A percentile compares a stretch with the other conserved stretches of the same genome.
These are phyloP conservation scores for Miichthys miiuy DNA, from an alignment of 2,797 vertebrate species.

Conservation along the genomic window DNA sequence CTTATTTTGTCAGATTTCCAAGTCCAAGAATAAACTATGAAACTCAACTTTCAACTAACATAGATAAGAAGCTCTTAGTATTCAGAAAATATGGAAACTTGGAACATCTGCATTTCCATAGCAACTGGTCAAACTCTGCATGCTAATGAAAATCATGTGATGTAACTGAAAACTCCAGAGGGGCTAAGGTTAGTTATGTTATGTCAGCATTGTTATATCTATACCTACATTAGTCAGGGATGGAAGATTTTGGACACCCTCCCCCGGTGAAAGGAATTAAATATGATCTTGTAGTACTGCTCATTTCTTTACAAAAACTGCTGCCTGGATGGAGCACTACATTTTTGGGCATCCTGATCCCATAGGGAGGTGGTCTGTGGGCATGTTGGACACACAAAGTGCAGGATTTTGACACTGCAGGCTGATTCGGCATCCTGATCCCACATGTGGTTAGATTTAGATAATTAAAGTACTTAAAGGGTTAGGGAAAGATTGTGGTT, in stretches of 20 bases:
- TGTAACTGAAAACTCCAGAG: not conserved
- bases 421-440: not conserved
- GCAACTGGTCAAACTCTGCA: not conserved
- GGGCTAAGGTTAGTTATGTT: not conserved
- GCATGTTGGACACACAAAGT: not conserved
- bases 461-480: not conserved
- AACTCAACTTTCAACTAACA: not conserved
- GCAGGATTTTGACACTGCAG: not conserved
- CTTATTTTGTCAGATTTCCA: not conserved
- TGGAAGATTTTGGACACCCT: not conserved
- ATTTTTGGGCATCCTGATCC: not conserved
- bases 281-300: not conserved
- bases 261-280: not conserved
- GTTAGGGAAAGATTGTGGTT: not conserved
- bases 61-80: not conserved
- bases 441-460: conserved; percentile 1
- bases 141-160: not conserved
- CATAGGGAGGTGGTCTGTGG: too few relatives aligned
- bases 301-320: not conserved
- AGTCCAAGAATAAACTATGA: not conserved
- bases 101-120: not conserved
- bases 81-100: not conserved
- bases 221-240: not conserved
- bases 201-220: too few relatives aligned
- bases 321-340: not conserved